Evolutionary conservation across 2,797 vertebrate genomes (phyloP).

Genomic region (Pangasius mekongensis): DNA sequence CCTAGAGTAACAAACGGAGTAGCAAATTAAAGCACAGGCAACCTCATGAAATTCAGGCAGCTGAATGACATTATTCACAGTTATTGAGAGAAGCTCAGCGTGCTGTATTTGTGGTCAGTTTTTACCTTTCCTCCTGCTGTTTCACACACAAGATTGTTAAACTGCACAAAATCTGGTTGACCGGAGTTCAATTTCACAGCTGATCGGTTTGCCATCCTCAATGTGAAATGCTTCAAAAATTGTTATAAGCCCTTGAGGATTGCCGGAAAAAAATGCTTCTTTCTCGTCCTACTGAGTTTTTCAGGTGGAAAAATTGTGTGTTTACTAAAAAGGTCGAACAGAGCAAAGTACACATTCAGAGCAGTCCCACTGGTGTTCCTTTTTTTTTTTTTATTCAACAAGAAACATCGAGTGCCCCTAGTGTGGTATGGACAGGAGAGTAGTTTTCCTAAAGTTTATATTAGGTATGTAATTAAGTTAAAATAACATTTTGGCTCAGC

Average conservation of each 20-base stretch:
- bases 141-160: conserved; percentile 75
- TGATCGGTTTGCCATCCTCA: conserved; percentile 42
- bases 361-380: neutral
- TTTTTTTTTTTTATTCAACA: neutral
- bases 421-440: neutral
- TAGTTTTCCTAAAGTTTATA: neutral
- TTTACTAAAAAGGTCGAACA: conserved; percentile 36
- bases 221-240: conserved; percentile 10
- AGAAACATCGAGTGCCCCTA: neutral
- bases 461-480: neutral
- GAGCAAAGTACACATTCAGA: conserved; percentile 45
- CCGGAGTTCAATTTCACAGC: conserved; percentile 1
- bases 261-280: conserved; percentile 22
- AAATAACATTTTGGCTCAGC: neutral
- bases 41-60: neutral
- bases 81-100: conserved; percentile 5
- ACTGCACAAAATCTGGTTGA: conserved; percentile 72
- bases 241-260: conserved; percentile 1
- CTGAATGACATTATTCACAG: neutral
- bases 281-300: conserved; percentile 9
- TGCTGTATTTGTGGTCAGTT: conserved; percentile 11
- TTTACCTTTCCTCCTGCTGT: conserved; percentile 74
- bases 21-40: neutral
- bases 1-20: conserved; percentile 53
- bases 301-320: conserved; percentile 23